Evolutionary conservation across 2,888 invertebrate genomes (phyloP).

Genomic region (Fragum fragum): DNA sequence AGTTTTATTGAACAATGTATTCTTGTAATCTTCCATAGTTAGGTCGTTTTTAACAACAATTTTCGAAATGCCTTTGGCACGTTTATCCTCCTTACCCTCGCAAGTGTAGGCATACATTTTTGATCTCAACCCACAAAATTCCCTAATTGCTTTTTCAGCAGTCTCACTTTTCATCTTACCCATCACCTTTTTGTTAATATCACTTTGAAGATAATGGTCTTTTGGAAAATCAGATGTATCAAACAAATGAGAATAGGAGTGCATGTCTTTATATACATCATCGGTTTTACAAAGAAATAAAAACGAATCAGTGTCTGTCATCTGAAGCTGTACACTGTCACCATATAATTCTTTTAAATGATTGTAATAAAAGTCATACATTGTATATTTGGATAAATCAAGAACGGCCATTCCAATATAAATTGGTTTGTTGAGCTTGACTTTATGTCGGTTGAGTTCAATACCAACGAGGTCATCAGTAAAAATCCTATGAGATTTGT

Average conservation of each 20-base stretch:
- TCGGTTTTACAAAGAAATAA: slow-evolving; percentile 38
- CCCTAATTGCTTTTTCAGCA: slow-evolving; percentile 38
- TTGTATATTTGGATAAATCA: slow-evolving; percentile 84
- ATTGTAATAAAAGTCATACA: slow-evolving; percentile 85
- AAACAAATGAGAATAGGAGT: slow-evolving; percentile 33
- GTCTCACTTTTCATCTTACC: slow-evolving; percentile 53
- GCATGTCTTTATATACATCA: slow-evolving; percentile 44
- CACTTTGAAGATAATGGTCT: slow-evolving; percentile 34
- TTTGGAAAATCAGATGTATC: slow-evolving; percentile 43
- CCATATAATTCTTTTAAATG: slow-evolving; percentile 77
- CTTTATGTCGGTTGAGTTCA: slow-evolving; percentile 69
- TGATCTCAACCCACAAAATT: slow-evolving; percentile 35
- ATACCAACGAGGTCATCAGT: slow-evolving; percentile 83
- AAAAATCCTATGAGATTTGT: slow-evolving; percentile 75
- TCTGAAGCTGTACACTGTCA: slow-evolving; percentile 19
- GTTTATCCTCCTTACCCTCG: slow-evolving; percentile 33
- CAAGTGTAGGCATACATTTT: slow-evolving; percentile 48
- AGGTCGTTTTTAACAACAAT: slow-evolving; percentile 9
- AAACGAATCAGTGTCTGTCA: slow-evolving; percentile 48
- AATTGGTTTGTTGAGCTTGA: slow-evolving; percentile 84
- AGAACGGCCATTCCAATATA: slow-evolving; percentile 85
- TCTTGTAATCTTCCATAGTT: not conserved
- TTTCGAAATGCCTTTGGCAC: slow-evolving; percentile 18
- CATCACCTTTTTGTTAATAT: slow-evolving; percentile 45
- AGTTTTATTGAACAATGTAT: too few species aligned